These are phyloP conservation scores for Ptychobarbus kaznakovi DNA, from an alignment of 2,797 vertebrate species.

Conservation along the genomic window DNA sequence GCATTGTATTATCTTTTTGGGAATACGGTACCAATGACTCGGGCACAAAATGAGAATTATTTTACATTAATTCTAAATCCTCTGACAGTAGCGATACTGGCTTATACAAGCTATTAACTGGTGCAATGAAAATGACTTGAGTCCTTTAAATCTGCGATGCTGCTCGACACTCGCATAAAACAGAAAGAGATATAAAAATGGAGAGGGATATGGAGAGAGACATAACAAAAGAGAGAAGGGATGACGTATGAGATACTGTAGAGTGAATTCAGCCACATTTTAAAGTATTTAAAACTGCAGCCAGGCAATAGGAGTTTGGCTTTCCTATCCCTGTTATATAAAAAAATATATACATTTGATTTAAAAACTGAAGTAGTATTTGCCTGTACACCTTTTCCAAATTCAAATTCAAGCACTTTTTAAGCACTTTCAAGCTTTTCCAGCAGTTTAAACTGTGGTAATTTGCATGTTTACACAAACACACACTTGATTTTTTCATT, in stretches of 20 bases:
- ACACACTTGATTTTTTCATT: no score
- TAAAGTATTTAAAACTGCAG: background rate
- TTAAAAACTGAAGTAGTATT: background rate
- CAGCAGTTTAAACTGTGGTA: no score
- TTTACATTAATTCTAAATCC: slow-evolving; percentile 34
- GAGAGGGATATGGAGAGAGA: background rate
- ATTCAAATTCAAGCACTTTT: no score
- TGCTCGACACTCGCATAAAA: slow-evolving; percentile 2
- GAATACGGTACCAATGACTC: slow-evolving; percentile 28
- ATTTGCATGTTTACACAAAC: no score
- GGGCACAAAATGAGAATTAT: slow-evolving; percentile 21
- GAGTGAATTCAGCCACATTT: slow-evolving; percentile 3
- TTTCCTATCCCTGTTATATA: background rate
- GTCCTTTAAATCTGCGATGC: slow-evolving; percentile 15
- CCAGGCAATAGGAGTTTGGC: background rate
- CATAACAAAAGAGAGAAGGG: slow-evolving; percentile 13
- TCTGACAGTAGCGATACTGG: slow-evolving; percentile 12
- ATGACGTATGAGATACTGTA: background rate
- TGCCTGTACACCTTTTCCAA: background rate
- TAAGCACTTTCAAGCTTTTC: no score
- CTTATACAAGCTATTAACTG: slow-evolving; percentile 43
- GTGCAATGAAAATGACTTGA: slow-evolving; percentile 27
- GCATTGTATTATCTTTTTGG: slow-evolving; percentile 35
- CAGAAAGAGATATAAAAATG: background rate
- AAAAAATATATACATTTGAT: background rate